These are phyloP conservation scores for Copidosoma aretas DNA, from an alignment of 2,888 invertebrate genomes.

Conservation along the genomic window DNA sequence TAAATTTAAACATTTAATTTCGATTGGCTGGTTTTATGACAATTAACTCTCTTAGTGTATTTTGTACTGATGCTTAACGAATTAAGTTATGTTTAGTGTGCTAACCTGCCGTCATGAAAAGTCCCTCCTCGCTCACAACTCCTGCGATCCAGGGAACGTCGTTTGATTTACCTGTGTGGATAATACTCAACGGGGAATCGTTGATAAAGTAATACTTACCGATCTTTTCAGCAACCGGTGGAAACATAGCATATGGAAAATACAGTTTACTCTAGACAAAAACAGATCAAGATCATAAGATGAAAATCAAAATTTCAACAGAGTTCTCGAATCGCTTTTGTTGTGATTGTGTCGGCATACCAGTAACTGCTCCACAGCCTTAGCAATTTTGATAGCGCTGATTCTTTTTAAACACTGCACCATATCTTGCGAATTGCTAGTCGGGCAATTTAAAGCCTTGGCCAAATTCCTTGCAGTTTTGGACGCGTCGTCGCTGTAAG, in stretches of 20 bases:
- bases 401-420: conserved; percentile 70
- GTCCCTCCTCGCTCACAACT: conserved; percentile 73
- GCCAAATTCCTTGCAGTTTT: conserved; percentile 55
- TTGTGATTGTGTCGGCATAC: not conserved
- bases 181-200: conserved; percentile 69
- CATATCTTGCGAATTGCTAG: conserved; percentile 63
- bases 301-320: conserved; percentile 25
- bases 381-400: conserved; percentile 65
- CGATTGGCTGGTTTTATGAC: too few species aligned
- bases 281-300: not conserved
- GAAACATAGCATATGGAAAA: not conserved
- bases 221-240: conserved; percentile 66
- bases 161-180: conserved; percentile 66
- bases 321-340: not conserved
- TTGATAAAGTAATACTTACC: conserved; percentile 68
- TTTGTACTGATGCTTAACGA: too few species aligned
- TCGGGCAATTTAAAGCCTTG: conserved; percentile 70
- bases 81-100: too few species aligned
- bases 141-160: conserved; percentile 72
- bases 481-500: not conserved
- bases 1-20: too few species aligned
- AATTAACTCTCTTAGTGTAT: too few species aligned
- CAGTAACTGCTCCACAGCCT: not conserved
- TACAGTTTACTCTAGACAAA: not conserved
- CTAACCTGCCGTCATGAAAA: conserved; percentile 66